Percentiles rank a stretch among this genome's conserved stretches.
phyloP scores from a whole-genome alignment of 2,888 invertebrate genomes.

The Sminthurides aquaticus region DNA sequence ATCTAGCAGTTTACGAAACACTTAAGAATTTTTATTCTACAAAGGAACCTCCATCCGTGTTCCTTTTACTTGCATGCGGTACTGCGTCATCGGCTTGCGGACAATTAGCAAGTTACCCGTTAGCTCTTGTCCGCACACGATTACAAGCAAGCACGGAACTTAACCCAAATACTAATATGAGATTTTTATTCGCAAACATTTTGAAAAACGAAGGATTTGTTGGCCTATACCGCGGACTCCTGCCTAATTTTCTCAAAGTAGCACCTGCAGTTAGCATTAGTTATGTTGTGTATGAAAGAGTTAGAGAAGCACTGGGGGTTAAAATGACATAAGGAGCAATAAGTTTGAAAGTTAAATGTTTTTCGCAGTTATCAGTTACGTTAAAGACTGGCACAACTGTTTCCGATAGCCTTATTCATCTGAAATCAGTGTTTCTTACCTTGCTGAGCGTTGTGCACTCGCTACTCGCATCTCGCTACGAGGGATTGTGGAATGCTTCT shows the following conservation, averaged over 20 bases:
- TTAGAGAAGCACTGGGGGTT: slow-evolving; percentile 78
- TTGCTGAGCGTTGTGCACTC: too few species aligned
- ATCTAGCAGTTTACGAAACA: slow-evolving; percentile 88
- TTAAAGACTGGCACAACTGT: too few species aligned
- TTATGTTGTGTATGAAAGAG: slow-evolving; percentile 95
- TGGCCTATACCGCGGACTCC: slow-evolving; percentile 93
- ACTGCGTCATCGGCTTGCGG: slow-evolving; percentile 91
- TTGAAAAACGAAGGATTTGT: slow-evolving; percentile 75
- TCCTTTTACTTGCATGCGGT: slow-evolving; percentile 83
- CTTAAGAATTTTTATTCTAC: slow-evolving; percentile 43
- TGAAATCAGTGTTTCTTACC: too few species aligned
- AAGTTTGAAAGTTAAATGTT: neutral
- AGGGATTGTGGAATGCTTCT: too few species aligned
- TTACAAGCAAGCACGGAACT: slow-evolving; percentile 67
- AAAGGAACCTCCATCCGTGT: slow-evolving; percentile 62
- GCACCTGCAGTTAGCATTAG: slow-evolving; percentile 97
- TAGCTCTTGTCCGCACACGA: slow-evolving; percentile 88
- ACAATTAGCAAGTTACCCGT: slow-evolving; percentile 93
- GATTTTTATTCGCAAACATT: slow-evolving; percentile 73
- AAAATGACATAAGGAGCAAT: slow-evolving; percentile 74
- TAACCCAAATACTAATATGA: slow-evolving; percentile 53
- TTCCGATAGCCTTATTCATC: too few species aligned
- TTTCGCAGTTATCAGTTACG: too few species aligned
- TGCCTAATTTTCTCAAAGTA: slow-evolving; percentile 97
- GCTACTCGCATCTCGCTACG: too few species aligned